Conservation (phyloP, 2,113 vertebrate genomes). For the Falcunculus frontatus region DNA sequence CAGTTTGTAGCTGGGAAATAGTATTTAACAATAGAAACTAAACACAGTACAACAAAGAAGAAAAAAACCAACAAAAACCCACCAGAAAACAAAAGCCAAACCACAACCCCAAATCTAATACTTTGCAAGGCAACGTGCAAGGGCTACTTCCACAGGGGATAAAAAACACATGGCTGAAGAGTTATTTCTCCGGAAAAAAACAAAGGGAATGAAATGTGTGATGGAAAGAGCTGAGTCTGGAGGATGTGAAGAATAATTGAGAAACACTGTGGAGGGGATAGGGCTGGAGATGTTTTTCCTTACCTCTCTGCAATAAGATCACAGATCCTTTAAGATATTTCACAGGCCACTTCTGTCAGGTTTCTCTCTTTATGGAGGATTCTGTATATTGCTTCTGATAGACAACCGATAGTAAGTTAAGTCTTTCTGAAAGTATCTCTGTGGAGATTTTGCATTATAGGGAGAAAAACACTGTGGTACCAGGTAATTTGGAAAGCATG, state of each 20-base stretch:
- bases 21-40: neutral
- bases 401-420: neutral
- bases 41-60: neutral
- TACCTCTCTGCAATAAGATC: neutral
- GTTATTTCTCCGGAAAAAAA: neutral
- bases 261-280: neutral
- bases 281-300: neutral
- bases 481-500: neutral
- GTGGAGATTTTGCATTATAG: neutral
- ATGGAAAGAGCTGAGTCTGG: neutral
- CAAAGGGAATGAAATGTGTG: neutral
- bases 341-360: neutral
- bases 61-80: neutral
- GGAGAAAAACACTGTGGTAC: neutral
- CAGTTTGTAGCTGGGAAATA: neutral
- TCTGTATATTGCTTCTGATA: neutral
- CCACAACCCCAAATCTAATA: neutral
- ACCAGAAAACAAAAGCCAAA: neutral
- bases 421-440: neutral
- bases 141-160: neutral
- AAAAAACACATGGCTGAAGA: neutral
- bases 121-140: neutral
- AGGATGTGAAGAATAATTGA: neutral
- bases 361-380: neutral
- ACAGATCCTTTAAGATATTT: neutral